phyloP scores from a whole-genome alignment of 2,113 vertebrate genomes.

The Microtus montanus region DNA sequence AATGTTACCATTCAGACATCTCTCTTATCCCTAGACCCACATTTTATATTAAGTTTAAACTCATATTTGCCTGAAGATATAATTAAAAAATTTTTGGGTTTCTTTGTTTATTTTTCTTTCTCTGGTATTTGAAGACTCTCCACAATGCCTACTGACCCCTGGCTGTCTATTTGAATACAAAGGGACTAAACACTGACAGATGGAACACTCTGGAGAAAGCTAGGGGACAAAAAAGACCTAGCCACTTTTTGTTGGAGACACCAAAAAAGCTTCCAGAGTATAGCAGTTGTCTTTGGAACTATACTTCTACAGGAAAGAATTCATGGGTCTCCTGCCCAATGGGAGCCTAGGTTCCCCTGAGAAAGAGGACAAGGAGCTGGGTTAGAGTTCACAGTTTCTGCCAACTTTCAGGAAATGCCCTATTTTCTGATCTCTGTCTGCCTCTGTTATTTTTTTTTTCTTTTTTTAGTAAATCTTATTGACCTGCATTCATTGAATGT shows the following conservation, averaged over 20 bases:
- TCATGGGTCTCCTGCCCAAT: background rate
- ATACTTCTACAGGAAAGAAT: constrained; percentile 21
- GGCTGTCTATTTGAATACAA: background rate
- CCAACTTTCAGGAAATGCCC: constrained; percentile 31
- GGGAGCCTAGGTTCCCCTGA: background rate
- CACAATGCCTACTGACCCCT: background rate
- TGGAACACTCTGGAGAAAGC: background rate
- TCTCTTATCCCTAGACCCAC: background rate
- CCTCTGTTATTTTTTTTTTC: background rate
- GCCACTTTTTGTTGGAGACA: background rate
- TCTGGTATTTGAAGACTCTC: background rate
- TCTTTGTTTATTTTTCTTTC: background rate
- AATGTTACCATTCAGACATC: background rate
- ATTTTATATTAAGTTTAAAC: background rate
- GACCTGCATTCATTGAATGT: background rate
- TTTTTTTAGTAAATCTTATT: background rate
- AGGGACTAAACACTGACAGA: background rate
- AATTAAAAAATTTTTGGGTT: background rate
- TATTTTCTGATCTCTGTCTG: constrained; percentile 4
- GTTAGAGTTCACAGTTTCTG: background rate
- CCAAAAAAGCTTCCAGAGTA: background rate
- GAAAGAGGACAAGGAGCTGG: rapidly evolving
- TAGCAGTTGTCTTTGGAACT: background rate
- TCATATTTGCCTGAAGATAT: constrained; percentile 2
- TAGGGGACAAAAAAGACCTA: background rate